A percentile compares a stretch with the other conserved stretches of the same genome.
Evolutionary conservation across 2,797 vertebrate genomes (phyloP).

Genomic region (Schizopygopsis malacanthus): DNA sequence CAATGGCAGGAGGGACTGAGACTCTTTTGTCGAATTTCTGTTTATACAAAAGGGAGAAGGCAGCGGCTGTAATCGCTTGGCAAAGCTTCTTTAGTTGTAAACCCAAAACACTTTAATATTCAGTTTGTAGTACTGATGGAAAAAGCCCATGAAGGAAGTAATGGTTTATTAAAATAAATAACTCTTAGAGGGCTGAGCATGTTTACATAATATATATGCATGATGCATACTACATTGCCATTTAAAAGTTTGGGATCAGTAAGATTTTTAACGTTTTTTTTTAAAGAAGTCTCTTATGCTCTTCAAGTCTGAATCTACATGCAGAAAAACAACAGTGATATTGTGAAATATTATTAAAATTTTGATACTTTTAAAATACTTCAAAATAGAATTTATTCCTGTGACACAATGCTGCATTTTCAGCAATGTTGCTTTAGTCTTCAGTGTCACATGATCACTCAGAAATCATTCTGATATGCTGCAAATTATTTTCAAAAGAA

Average conservation of each 20-base stretch:
- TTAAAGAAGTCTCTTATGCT: background rate
- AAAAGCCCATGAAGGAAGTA: background rate
- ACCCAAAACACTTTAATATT: constrained; percentile 26
- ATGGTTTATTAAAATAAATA: background rate
- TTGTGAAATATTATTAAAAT: no score
- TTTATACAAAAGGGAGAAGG: constrained; percentile 18
- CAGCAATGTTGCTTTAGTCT: no score
- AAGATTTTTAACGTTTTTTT: no score
- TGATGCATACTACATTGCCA: no score
- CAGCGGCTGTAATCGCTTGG: constrained; percentile 19
- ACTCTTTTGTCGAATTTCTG: constrained; percentile 21
- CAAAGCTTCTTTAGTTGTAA: constrained; percentile 12
- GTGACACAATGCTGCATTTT: background rate
- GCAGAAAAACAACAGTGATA: no score
- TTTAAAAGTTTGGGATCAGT: background rate
- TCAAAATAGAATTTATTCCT: background rate
- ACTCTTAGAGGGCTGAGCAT: background rate
- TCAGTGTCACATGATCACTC: background rate
- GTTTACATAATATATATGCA: background rate
- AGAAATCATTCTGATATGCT: background rate
- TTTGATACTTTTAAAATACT: no score
- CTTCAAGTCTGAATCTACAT: background rate
- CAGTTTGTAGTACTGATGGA: constrained; percentile 18
- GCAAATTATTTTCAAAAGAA: background rate
- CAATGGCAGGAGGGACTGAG: background rate